Evolutionary conservation across 2,888 invertebrate genomes (phyloP), one percentile per base, ranked within the genome.

Genomic region (Drosophila colorata): DNA sequence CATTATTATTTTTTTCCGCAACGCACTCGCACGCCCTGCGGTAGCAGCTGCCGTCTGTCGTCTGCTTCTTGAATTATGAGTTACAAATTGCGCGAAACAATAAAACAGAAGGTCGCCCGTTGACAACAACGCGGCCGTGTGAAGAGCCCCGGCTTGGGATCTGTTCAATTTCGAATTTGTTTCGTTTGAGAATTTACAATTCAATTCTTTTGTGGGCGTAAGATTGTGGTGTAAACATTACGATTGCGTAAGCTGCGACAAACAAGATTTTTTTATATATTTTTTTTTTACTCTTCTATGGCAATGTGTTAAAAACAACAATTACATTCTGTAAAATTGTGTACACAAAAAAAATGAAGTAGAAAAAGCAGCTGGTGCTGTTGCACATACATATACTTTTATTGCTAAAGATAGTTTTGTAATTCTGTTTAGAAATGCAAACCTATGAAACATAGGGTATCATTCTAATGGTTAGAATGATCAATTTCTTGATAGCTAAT

Each of bases 1-100:
- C 80, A 76, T 83, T 80, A 86, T 66, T 80, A 59, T 6, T 23
- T 25, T 66, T 11, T 37, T 13, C n/a, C n/a, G 33, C 67, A 78
- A 8, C 25, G 25, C 8, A 28, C 28, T 68, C 73, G 47, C 68
- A 65, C 47, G 44, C 33, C 51, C 35, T 23, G 43, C 59, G 31
- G 60, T 53, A 53, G 58, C 75, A 60, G 69, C 73, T 73, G 57
- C 60, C 14, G 41, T 25, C 55, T 41, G 35, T 48, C 51, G 49
- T 47, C 61, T 57, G 64, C 52, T 9, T 25, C 63, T 61, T 82
- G 73, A 84, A 63, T 86, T 83, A 80, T 78, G 78, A 86, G 77
- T 73, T 78, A 86, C 87, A 86, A 87, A 84, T 79, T 76, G 72
- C 68, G 69, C 80, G 74, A 75, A 69, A 85, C 74, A 81, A 81